Evolutionary conservation across 2,888 invertebrate genomes (phyloP).

Genomic region (Idaea aversata): DNA sequence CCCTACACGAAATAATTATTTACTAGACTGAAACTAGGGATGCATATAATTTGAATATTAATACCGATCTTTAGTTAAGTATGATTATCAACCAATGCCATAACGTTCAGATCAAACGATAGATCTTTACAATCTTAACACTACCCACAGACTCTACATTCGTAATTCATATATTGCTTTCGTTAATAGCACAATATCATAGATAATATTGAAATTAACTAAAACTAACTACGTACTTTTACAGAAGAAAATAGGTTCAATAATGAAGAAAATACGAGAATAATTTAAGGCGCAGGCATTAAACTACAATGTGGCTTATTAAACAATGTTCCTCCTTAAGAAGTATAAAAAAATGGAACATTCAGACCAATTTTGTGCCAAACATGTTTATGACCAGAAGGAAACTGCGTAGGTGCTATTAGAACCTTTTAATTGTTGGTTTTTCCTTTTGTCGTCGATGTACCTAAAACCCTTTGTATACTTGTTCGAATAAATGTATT

Average conservation of each 20-base stretch:
- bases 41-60: not conserved
- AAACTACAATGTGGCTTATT: not conserved
- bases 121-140: not conserved
- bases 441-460: too few species aligned
- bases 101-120: not conserved
- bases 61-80: not conserved
- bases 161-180: slow-evolving; percentile 15
- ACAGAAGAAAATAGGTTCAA: not conserved
- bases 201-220: not conserved
- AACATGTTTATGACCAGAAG: too few species aligned
- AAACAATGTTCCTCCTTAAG: not conserved
- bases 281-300: not conserved
- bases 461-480: too few species aligned
- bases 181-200: slow-evolving; percentile 9
- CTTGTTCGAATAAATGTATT: too few species aligned
- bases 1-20: not conserved
- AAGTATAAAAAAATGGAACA: too few species aligned
- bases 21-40: not conserved
- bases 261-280: not conserved
- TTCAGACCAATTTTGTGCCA: too few species aligned
- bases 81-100: not conserved
- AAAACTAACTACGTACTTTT: not conserved
- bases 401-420: not conserved
- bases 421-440: too few species aligned
- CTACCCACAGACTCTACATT: slow-evolving; percentile 2